phyloP scores from a whole-genome alignment of 2,888 invertebrate species.

The Clistopyga incitator region DNA sequence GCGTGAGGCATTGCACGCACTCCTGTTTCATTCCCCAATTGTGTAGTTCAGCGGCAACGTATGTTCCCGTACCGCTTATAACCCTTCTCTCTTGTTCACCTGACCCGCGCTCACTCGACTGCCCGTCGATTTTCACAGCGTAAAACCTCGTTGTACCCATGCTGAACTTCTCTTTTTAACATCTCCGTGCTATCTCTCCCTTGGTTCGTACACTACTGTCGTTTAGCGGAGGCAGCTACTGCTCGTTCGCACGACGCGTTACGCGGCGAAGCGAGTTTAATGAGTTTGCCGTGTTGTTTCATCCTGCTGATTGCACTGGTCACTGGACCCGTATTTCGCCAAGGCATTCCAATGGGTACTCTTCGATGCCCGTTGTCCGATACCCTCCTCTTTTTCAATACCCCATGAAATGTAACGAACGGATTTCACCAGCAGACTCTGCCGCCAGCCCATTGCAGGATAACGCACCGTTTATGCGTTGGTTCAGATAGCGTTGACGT shows the following conservation, averaged over 20 bases:
- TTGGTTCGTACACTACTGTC: slow-evolving; percentile 18
- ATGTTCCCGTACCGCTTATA: slow-evolving; percentile 48
- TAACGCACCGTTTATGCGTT: background rate
- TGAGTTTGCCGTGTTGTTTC: slow-evolving; percentile 67
- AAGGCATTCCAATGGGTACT: slow-evolving; percentile 37
- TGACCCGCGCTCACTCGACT: background rate
- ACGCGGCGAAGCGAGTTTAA: slow-evolving; percentile 66
- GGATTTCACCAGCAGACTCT: background rate
- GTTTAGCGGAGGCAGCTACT: slow-evolving; percentile 33
- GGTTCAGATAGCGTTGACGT: background rate
- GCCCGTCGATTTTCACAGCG: slow-evolving; percentile 60
- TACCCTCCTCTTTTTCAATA: slow-evolving; percentile 40
- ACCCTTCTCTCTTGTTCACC: slow-evolving; percentile 13
- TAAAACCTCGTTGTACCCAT: slow-evolving; percentile 42
- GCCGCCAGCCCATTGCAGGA: background rate
- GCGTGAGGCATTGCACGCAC: slow-evolving; percentile 28
- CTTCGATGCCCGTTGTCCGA: slow-evolving; percentile 30
- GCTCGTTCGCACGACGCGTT: slow-evolving; percentile 59
- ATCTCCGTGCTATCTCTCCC: slow-evolving; percentile 29
- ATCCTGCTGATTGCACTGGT: slow-evolving; percentile 50
- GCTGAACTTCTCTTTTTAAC: slow-evolving; percentile 29
- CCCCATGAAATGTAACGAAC: slow-evolving; percentile 12
- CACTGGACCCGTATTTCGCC: slow-evolving; percentile 38
- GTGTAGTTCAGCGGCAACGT: slow-evolving; percentile 30
- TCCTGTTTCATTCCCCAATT: slow-evolving; percentile 41